Base-by-base conservation (phyloP, 2,797 vertebrate genomes). In the Lemur catta region DNA sequence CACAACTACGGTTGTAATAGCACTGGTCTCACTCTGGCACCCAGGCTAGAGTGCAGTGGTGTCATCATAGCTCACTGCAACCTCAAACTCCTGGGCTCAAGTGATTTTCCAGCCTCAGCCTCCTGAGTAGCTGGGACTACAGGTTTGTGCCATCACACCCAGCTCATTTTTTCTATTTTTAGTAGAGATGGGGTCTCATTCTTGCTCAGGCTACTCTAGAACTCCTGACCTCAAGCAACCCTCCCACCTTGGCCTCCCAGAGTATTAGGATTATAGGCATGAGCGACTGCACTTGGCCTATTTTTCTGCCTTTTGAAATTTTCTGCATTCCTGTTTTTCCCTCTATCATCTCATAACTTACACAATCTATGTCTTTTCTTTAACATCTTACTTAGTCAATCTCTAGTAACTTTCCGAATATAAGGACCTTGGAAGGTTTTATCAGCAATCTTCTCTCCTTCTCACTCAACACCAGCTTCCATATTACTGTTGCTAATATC, bases 301-400 rank as follows among this genome's bases (percentile, higher is more conserved):
- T 33, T 87, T 96, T 86, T 57, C 43, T 57, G 26, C 26, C 65
- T 92, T 89, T 46, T 91, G 13, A 72, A 24, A 52, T 96, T 86
- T 89, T 71, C 41, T 65, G 4, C 72, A 88, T 91, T 91, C 3
- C 22, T 41, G 84, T 59, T 93, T 92, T 71, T 12, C 33, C 28
- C 48, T 69, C 17, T 50, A 55, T 55, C 93, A 13, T 92, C 65
- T 63, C 26, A 50, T 46, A 78, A 72, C 18, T 80, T 72, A 93
- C 14, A 82, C 10, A 63, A 65, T 89, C 33, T n/a, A 79, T 81
- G 90, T 86, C 43, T 55, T 84, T 90, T 93, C 79, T 78, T 95
- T 82, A 92, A 84, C n/a, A 87, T 38, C 4, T 26, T 35, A 69
- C 2, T 38, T 86, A 93, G 63, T 91, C 46, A 81, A 78, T 84